Evolutionary conservation across 2,888 invertebrate genomes (phyloP), one percentile per base, ranked within the genome.

Genomic region (Loripinus fragilis): DNA sequence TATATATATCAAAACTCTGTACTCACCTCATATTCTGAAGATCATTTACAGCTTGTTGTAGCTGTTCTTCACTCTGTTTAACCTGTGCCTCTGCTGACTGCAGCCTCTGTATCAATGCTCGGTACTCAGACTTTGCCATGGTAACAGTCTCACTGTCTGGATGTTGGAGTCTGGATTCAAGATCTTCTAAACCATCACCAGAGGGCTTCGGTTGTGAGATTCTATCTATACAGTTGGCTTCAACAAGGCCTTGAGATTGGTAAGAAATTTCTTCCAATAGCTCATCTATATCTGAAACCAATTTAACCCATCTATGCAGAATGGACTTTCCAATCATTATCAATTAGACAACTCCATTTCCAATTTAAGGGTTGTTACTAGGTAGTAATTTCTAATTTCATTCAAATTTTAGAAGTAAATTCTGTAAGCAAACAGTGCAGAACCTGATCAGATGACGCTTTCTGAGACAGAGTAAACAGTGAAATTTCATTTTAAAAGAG

Each of bases 31-130:
- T 81, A 76, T 69, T 86, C 23, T 87, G 86, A 71, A 91, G 77
- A 60, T 91, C 89, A 25, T 74, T 55, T 17, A 90, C 41, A 12
- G 82, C 88, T 60, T 87, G 81, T 25, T 86, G 78, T 64, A 90
- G 73, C 28, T 87, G 82, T 45, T 80, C 86, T 50, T 87, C 88
- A 41, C 83, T 71, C 42, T 81, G 68, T 41, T 76, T 74, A 0
- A 83, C 79, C 35, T 83, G 76, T 41, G 76, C 72, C 69, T 87
- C 86, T 10, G 87, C 81, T 35, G 64, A 68, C 41, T 89, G 94
- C 97, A 98, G 81, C 97, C 97, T 76, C 84, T 88, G 69, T 25
- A 85, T 28, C 33, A 90, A 45, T 20, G 80, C 80, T 35, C 76
- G 68, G 65, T 86, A 76, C 35, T 87, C 82, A n/a, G 74, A 55